phyloP scores from a whole-genome alignment of 1,140 invertebrate genomes.

The Idris sp. region DNA sequence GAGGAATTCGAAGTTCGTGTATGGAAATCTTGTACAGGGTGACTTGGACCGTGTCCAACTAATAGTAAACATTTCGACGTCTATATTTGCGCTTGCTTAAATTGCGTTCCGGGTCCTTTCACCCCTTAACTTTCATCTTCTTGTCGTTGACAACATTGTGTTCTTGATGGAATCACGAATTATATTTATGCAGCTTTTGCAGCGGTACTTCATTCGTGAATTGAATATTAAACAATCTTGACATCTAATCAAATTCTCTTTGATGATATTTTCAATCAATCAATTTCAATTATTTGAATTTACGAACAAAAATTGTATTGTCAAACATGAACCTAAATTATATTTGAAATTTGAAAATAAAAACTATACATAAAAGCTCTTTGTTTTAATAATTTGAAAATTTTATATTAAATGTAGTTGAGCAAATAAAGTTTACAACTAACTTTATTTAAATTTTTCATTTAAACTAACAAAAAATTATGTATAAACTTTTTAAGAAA shows the following conservation, averaged over 20 bases:
- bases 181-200: constrained; percentile 53
- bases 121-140: constrained; percentile 47
- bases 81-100: constrained; percentile 71
- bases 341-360: too few species aligned
- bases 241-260: constrained; percentile 13
- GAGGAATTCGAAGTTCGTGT: constrained; percentile 56
- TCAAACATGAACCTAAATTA: too few species aligned
- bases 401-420: too few species aligned
- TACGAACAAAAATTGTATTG: too few species aligned
- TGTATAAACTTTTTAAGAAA: too few species aligned
- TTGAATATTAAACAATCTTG: constrained; percentile 43
- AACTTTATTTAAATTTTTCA: too few species aligned
- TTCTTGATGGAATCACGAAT: constrained; percentile 62
- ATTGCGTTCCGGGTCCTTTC: constrained; percentile 68
- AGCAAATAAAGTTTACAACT: too few species aligned
- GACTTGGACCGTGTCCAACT: constrained; percentile 67
- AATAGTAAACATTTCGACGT: constrained; percentile 75
- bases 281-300: constrained; percentile 2
- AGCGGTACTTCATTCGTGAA: constrained; percentile 3
- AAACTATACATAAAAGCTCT: too few species aligned
- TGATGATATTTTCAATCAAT: neutral
- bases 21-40: constrained; percentile 68
- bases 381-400: too few species aligned
- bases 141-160: constrained; percentile 46
- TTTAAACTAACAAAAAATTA: too few species aligned